Evolutionary conservation across 1,140 invertebrate genomes (phyloP).

Genomic region (Steinernema feltiae): DNA sequence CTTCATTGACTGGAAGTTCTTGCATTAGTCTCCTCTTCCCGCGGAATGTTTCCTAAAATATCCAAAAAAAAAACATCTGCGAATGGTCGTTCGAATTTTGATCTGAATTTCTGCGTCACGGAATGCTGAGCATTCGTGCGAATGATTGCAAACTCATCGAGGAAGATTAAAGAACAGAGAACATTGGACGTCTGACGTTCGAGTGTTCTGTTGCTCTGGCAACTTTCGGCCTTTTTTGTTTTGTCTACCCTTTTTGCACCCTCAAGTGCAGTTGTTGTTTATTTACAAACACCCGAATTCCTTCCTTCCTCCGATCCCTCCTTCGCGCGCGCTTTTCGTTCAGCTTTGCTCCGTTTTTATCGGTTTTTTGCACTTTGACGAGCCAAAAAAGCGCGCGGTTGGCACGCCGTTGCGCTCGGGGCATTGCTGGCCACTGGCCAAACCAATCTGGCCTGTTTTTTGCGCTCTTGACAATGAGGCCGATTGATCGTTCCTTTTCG

Average conservation of each 20-base stretch:
- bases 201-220: background rate
- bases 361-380: slow-evolving; percentile 2
- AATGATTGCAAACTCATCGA: no score
- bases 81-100: background rate
- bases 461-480: slow-evolving; percentile 6
- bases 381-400: background rate
- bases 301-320: background rate
- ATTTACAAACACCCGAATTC: background rate
- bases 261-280: background rate
- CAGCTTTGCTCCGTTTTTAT: background rate
- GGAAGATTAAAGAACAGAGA: no score
- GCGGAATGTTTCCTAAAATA: background rate
- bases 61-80: background rate
- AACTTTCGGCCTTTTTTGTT: background rate
- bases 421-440: slow-evolving; percentile 11
- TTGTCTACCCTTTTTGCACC: background rate
- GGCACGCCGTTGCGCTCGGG: background rate
- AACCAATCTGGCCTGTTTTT: slow-evolving; percentile 9
- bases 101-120: background rate
- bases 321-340: background rate
- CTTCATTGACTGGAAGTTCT: no score
- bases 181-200: no score
- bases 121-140: background rate
- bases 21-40: background rate
- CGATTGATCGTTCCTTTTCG: background rate